Percentiles rank a stretch among this genome's conserved stretches.
phyloP scores from a whole-genome alignment of 2,113 vertebrate species.

The Acinonyx jubatus region DNA sequence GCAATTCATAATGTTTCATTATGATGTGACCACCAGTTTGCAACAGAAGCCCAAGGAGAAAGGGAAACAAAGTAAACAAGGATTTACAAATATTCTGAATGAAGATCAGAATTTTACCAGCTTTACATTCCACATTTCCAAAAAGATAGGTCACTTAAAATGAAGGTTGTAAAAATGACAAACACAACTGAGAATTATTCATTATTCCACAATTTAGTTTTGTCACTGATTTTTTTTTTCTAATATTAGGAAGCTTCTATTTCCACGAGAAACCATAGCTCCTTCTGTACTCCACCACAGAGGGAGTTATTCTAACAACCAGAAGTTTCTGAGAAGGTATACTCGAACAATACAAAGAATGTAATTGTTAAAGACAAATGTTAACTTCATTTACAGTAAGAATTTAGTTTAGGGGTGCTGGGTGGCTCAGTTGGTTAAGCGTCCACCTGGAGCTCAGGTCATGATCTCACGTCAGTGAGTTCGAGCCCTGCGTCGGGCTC shows the following conservation, averaged over 20 bases:
- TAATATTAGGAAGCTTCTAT: not conserved
- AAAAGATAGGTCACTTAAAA: slow-evolving; percentile 8
- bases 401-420: not conserved
- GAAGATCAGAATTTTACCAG: not conserved
- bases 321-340: not conserved
- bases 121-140: not conserved
- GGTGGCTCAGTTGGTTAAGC: not conserved
- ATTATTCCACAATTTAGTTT: not conserved
- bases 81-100: not conserved
- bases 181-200: not conserved
- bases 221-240: slow-evolving; percentile 8
- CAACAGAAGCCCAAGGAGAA: not conserved
- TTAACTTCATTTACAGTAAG: not conserved
- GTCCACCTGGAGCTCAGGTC: not conserved
- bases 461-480: not conserved
- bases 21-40: not conserved
- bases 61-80: not conserved
- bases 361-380: not conserved
- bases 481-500: not conserved
- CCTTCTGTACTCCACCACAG: not conserved
- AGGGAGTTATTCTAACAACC: not conserved
- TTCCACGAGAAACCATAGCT: not conserved
- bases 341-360: not conserved
- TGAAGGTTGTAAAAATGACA: slow-evolving; percentile 4
- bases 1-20: not conserved